phyloP scores from a whole-genome alignment of 2,888 invertebrate genomes.

The Andrena chrysosceles region DNA sequence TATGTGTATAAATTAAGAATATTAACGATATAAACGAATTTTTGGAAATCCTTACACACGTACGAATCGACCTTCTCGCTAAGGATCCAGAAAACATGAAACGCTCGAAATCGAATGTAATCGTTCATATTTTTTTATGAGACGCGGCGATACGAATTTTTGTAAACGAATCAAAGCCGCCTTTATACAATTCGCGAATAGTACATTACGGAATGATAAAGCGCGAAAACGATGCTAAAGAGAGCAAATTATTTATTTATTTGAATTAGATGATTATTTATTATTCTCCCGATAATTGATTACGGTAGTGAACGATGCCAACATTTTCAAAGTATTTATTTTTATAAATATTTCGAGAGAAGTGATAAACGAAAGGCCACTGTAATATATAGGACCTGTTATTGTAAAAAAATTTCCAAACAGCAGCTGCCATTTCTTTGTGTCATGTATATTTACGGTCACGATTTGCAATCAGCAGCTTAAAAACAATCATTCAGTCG shows the following conservation, averaged over 20 bases:
- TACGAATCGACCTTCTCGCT: slow-evolving; percentile 70
- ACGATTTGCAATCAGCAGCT: slow-evolving; percentile 69
- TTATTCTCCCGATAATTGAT: slow-evolving; percentile 78
- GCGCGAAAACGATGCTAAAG: slow-evolving; percentile 78
- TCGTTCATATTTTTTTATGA: slow-evolving; percentile 78
- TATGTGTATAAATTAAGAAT: slow-evolving; percentile 46
- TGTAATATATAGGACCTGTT: slow-evolving; percentile 74
- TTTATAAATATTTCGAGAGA: slow-evolving; percentile 83
- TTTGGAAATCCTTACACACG: slow-evolving; percentile 52
- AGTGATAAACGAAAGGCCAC: slow-evolving; percentile 72
- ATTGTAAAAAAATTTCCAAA: slow-evolving; percentile 70
- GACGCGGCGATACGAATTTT: slow-evolving; percentile 70
- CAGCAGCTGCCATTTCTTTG: slow-evolving; percentile 75
- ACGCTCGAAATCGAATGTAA: slow-evolving; percentile 75
- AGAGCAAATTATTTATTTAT: slow-evolving; percentile 84
- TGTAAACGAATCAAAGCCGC: slow-evolving; percentile 64
- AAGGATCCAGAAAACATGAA: slow-evolving; percentile 71
- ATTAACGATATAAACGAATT: slow-evolving; percentile 52
- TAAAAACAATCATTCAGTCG: slow-evolving; percentile 68
- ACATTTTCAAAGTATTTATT: slow-evolving; percentile 84
- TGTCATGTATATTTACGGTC: slow-evolving; percentile 70
- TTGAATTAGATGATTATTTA: slow-evolving; percentile 84
- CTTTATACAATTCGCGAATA: slow-evolving; percentile 74
- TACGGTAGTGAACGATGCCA: slow-evolving; percentile 75
- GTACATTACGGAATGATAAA: slow-evolving; percentile 76